These are phyloP conservation scores for Himantopus leucocephalus DNA, from an alignment of 2,113 vertebrate species.

Conservation along the genomic window DNA sequence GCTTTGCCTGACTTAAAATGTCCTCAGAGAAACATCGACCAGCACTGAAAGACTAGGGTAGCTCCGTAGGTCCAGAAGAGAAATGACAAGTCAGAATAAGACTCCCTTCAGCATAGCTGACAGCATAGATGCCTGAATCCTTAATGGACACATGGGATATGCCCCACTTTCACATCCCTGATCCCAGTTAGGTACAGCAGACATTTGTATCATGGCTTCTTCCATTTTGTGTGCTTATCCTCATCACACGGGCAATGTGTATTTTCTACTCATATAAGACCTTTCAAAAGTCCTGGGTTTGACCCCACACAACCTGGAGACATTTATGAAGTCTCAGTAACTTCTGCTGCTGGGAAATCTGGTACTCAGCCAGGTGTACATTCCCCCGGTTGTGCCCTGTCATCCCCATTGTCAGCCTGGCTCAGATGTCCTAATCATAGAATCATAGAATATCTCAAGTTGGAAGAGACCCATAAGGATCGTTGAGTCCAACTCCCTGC, in stretches of 20 bases:
- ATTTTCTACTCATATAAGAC: neutral
- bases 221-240: neutral
- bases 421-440: neutral
- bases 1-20: neutral
- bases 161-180: neutral
- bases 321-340: neutral
- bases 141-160: neutral
- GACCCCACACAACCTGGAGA: neutral
- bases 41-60: neutral
- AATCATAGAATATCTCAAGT: neutral
- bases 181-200: neutral
- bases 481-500: neutral
- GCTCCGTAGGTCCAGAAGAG: neutral
- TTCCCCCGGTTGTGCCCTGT: accelerated
- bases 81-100: neutral
- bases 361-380: neutral
- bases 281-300: neutral
- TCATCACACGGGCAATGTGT: accelerated
- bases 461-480: neutral
- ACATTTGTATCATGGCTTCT: neutral
- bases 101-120: neutral
- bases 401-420: neutral
- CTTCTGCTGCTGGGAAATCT: neutral
- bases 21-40: neutral
- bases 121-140: neutral